Conservation (phyloP, 2,113 vertebrate species). For the Hippocampus abdominalis region DNA sequence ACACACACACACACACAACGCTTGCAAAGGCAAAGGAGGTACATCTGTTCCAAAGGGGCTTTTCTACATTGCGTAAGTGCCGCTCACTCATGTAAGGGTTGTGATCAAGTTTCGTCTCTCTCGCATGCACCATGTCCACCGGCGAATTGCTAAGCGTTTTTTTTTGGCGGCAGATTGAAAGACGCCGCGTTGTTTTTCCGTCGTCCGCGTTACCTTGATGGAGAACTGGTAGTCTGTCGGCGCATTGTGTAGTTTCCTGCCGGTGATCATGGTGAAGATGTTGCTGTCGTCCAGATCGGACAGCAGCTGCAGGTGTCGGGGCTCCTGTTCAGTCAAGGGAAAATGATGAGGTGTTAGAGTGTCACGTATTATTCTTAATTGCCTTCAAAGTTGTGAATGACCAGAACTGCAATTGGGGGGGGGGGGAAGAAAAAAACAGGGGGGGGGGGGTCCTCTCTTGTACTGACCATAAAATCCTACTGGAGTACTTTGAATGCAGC, state of each 20-base stretch:
- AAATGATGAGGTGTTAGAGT: background rate
- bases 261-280: constrained; percentile 80
- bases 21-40: background rate
- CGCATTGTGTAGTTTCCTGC: constrained; percentile 82
- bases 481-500: too few species aligned
- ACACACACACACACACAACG: constrained; percentile 18
- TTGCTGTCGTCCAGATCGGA: constrained; percentile 88
- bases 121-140: too few species aligned
- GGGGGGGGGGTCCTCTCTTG: too few species aligned
- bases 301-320: constrained; percentile 86
- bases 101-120: background rate
- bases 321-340: constrained; percentile 74
- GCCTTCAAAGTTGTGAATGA: background rate
- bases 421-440: too few species aligned
- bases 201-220: constrained; percentile 80
- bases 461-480: too few species aligned
- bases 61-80: constrained; percentile 3
- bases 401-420: too few species aligned
- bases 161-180: background rate
- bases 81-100: background rate
- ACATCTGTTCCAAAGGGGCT: background rate
- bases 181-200: background rate
- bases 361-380: background rate
- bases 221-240: constrained; percentile 89
- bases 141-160: too few species aligned